Conservation (phyloP, 2,797 vertebrate species). For the Chaunax sp. region DNA sequence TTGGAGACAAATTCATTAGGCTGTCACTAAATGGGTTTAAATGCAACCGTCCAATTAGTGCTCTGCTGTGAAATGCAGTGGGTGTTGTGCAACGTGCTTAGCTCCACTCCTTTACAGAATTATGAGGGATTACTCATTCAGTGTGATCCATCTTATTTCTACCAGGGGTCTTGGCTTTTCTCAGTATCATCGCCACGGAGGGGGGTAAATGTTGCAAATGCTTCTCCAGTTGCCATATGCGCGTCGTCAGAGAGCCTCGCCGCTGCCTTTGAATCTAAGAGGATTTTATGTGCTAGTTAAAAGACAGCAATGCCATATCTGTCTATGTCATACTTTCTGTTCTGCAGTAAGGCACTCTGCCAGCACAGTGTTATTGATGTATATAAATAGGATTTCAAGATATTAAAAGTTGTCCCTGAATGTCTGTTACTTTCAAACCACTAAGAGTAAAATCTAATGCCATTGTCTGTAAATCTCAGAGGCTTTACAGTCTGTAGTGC, state of each 20-base stretch:
- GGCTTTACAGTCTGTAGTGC: slow-evolving; percentile 59
- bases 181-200: slow-evolving; percentile 69
- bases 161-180: slow-evolving; percentile 81
- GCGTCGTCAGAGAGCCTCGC: slow-evolving; percentile 65
- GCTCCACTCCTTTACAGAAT: slow-evolving; percentile 81
- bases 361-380: slow-evolving; percentile 69
- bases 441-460: slow-evolving; percentile 68
- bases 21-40: slow-evolving; percentile 85
- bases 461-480: slow-evolving; percentile 56
- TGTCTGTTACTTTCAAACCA: slow-evolving; percentile 69
- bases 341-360: slow-evolving; percentile 68
- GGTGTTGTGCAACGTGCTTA: slow-evolving; percentile 79
- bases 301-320: slow-evolving; percentile 69
- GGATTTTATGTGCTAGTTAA: slow-evolving; percentile 80
- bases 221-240: slow-evolving; percentile 75
- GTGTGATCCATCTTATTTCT: slow-evolving; percentile 83
- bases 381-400: slow-evolving; percentile 79
- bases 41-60: slow-evolving; percentile 84
- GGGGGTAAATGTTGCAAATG: slow-evolving; percentile 79
- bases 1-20: slow-evolving; percentile 81
- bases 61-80: slow-evolving; percentile 81
- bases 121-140: slow-evolving; percentile 84
- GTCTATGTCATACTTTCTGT: slow-evolving; percentile 73
- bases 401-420: slow-evolving; percentile 76
- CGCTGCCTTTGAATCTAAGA: slow-evolving; percentile 70